Evolutionary conservation across 1,140 invertebrate genomes (phyloP).

Genomic region (Drosophila bipectinata): DNA sequence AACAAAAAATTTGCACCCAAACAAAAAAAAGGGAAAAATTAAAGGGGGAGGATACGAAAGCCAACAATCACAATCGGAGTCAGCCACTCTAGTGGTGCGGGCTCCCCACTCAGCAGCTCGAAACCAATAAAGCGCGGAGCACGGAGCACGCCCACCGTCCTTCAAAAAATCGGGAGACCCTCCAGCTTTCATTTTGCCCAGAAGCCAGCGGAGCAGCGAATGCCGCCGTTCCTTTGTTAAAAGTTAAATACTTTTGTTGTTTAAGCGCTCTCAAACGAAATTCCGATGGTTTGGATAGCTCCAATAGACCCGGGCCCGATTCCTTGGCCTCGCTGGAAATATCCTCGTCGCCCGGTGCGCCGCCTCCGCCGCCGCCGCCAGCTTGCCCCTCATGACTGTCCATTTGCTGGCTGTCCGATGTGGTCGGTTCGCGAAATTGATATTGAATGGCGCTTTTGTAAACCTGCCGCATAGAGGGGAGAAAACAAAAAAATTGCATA

Average conservation of each 20-base stretch:
- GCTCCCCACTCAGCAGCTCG: constrained; percentile 23
- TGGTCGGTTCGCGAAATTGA: constrained; percentile 83
- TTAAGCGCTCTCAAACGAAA: constrained; percentile 83
- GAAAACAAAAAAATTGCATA: constrained; percentile 21
- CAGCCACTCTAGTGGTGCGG: constrained; percentile 22
- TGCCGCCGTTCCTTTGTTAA: constrained; percentile 69
- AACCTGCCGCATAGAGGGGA: constrained; percentile 52
- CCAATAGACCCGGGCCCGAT: constrained; percentile 77
- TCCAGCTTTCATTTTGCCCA: constrained; percentile 3
- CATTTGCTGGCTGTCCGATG: constrained; percentile 64
- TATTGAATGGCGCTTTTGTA: constrained; percentile 73
- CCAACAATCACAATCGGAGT: constrained; percentile 49
- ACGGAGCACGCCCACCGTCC: constrained; percentile 16
- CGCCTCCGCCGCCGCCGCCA: constrained; percentile 31
- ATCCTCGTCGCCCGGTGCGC: constrained; percentile 56
- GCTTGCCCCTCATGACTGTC: constrained; percentile 59
- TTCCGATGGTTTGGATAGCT: constrained; percentile 83
- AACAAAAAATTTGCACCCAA: constrained; percentile 67
- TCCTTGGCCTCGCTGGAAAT: constrained; percentile 71
- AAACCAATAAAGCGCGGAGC: constrained; percentile 74
- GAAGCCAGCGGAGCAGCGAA: constrained; percentile 53
- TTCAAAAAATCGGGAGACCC: neutral
- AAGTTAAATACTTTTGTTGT: constrained; percentile 83
- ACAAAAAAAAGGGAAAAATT: constrained; percentile 19
- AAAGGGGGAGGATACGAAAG: constrained; percentile 19